phyloP scores from a whole-genome alignment of 2,888 invertebrate genomes.

The Pristionchus exspectatus region DNA sequence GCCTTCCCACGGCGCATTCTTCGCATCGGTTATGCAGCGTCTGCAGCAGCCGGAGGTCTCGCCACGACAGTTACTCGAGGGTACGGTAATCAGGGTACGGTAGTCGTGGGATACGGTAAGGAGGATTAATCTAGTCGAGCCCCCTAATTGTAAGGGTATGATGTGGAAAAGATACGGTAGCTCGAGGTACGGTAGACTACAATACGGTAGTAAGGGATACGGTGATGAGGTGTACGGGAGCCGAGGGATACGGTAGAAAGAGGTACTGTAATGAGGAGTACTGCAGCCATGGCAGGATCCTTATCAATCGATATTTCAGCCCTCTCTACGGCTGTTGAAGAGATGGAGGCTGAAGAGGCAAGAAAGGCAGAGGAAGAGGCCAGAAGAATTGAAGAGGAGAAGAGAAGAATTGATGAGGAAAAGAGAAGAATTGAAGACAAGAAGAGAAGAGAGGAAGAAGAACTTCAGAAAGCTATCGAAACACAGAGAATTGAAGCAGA shows the following conservation, averaged over 20 bases:
- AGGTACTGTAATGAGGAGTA: neutral
- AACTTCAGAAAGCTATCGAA: neutral
- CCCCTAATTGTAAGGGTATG: too few relatives aligned
- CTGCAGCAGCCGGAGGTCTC: slow-evolving; percentile 38
- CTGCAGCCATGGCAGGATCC: neutral
- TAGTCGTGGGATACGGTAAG: neutral
- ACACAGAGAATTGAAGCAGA: neutral
- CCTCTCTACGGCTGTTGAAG: neutral
- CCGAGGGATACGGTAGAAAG: neutral
- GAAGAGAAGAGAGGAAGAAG: neutral
- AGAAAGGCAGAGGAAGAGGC: slow-evolving; percentile 5
- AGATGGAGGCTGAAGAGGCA: slow-evolving; percentile 19
- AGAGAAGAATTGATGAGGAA: neutral
- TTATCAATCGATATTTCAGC: neutral
- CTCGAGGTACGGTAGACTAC: too few relatives aligned
- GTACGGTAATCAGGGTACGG: slow-evolving; percentile 13
- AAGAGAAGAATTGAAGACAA: neutral
- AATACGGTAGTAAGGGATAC: neutral
- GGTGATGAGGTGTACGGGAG: neutral
- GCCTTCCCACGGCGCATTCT: neutral
- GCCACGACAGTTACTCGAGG: slow-evolving; percentile 1
- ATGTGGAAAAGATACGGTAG: too few relatives aligned
- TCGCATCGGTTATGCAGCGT: slow-evolving; percentile 14
- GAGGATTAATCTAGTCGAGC: neutral
- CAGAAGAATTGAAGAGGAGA: neutral